Evolutionary conservation across 2,113 vertebrate genomes (phyloP), one percentile per base, ranked within the genome.

Genomic region (Cyanistes caeruleus): DNA sequence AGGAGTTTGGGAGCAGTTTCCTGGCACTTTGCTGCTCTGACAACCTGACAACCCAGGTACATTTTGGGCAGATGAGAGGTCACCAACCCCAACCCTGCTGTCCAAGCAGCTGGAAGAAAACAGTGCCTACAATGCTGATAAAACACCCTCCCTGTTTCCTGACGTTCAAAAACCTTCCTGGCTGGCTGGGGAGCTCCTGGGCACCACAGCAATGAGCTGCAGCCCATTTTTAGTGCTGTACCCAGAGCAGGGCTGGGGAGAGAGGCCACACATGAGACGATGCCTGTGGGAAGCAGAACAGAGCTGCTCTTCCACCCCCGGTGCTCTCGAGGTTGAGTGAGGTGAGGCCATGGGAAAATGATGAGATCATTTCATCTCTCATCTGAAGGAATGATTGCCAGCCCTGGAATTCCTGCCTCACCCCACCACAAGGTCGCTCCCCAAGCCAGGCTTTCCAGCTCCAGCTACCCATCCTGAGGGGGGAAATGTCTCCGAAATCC

Each of bases 361-460:
- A 20, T 74, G 84, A 93, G 35, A 46, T 70, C 51, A 74, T 44
- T 58, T 20, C 10, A 3, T 62, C 75, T 44, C 58, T 52, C 25
- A 13, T 58, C 59, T 2, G 0, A 77, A 52, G n/a, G 21, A 5
- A 17, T 6, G 17, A 8, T 33, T 43, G 51, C 52, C 56, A 52
- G 62, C 62, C 13, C 53, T 35, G 49, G 52, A 56, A 44, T 63
- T 78, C 64, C 80, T 51, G 37, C 79, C 63, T 35, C 44, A 6
- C 28, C 28, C 30, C 55, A 8, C 21, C 1, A 0, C 31, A 24
- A 37, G 37, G 70, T 25, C 1, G 1, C 41, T 51, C 31, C 63
- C 70, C 31, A 24, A 4, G 60, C n/a, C 72, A 83, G 65, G 46
- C 15, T 58, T 23, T 49, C 31, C 49, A 58, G 22, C 31, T 65